Conservation (phyloP, 2,113 vertebrate species). For the Tragelaphus strepsiceros region DNA sequence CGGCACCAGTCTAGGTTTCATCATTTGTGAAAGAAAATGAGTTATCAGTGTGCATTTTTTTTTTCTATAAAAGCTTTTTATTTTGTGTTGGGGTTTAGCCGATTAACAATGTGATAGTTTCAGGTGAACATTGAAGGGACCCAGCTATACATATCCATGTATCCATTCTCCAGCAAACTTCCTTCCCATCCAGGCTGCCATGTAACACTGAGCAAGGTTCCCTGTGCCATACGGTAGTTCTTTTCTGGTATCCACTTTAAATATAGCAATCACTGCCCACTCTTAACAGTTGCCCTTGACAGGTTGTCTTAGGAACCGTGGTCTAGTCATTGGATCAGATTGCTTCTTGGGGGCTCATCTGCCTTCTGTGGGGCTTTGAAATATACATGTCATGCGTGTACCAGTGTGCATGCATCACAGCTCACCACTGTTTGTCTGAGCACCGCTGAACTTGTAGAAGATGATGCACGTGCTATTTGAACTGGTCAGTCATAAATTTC, state of each 20-base stretch:
- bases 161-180: not conserved
- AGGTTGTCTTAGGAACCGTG: not conserved
- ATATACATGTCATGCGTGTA: accelerated
- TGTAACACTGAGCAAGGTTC: not conserved
- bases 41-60: not conserved
- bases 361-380: not conserved
- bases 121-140: not conserved
- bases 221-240: not conserved
- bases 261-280: not conserved
- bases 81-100: not conserved
- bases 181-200: not conserved
- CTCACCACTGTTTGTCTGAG: not conserved
- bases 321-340: not conserved
- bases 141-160: not conserved
- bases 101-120: not conserved
- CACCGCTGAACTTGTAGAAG: accelerated
- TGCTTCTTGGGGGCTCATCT: not conserved
- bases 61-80: not conserved
- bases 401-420: accelerated
- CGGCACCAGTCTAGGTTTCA: not conserved
- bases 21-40: not conserved
- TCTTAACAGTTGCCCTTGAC: not conserved
- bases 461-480: not conserved
- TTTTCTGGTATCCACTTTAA: not conserved
- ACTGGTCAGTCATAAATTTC: not conserved